Percentiles rank a stretch among this genome's conserved stretches.
These are phyloP conservation scores for Protophormia terraenovae DNA, from an alignment of 2,888 invertebrate species.

Conservation along the genomic window DNA sequence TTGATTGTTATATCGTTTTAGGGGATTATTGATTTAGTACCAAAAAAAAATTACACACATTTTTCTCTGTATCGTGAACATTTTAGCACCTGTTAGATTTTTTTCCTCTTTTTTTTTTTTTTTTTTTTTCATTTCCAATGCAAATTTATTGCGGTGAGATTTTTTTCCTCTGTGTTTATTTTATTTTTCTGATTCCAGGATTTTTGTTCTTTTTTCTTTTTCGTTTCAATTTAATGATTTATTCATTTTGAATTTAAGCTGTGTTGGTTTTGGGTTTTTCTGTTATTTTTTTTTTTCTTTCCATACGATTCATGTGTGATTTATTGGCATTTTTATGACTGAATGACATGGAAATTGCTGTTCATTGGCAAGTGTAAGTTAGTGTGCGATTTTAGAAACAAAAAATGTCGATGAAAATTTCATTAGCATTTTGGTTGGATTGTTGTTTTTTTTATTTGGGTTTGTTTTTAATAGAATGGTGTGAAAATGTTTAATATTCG, in stretches of 20 bases:
- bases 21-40: conserved; percentile 43
- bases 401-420: conserved; percentile 36
- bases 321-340: conserved; percentile 48
- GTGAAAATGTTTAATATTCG: neutral
- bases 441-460: neutral
- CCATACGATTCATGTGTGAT: conserved; percentile 17
- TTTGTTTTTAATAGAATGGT: neutral
- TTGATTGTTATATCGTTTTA: conserved; percentile 43
- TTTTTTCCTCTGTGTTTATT: neutral
- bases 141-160: conserved; percentile 47
- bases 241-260: conserved; percentile 48
- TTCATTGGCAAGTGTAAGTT: conserved; percentile 7
- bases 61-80: conserved; percentile 18
- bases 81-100: conserved; percentile 47
- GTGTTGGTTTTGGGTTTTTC: conserved; percentile 26
- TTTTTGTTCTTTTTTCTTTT: neutral
- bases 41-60: conserved; percentile 13
- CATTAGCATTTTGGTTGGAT: conserved; percentile 20
- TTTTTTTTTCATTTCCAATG: conserved; percentile 26
- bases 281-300: neutral
- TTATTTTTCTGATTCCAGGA: neutral
- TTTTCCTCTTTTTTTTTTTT: neutral
- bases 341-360: conserved; percentile 49
- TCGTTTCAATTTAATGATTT: conserved; percentile 45
- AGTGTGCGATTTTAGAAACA: neutral